Conservation (phyloP, 30 jellyfish, hydroid and myxozoan genomes). For the Nemopilema nomurai region DNA sequence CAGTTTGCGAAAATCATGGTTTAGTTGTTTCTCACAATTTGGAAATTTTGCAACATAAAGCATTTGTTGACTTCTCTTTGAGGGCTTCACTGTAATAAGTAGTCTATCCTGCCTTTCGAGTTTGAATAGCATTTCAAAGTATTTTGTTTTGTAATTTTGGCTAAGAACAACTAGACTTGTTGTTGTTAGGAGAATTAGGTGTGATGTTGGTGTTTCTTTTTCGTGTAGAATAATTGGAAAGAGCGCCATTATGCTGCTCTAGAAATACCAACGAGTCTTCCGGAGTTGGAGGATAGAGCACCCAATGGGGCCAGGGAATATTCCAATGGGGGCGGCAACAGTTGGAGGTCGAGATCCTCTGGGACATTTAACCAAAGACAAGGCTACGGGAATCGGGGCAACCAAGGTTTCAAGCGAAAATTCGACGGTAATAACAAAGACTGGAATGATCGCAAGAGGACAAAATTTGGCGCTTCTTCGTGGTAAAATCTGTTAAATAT, state of each 20-base stretch:
- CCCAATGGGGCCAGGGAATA: constrained; percentile 14
- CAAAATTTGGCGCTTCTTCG: constrained; percentile 20
- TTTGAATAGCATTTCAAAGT: too few species aligned
- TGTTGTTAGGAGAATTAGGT: too few species aligned
- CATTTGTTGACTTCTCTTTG: too few species aligned
- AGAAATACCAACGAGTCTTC: constrained; percentile 83
- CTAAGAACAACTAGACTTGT: too few species aligned
- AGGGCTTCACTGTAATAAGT: too few species aligned
- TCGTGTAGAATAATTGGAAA: constrained; percentile 78
- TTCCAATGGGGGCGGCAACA: constrained; percentile 25
- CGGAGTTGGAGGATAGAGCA: constrained; percentile 78
- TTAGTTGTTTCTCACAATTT: too few species aligned
- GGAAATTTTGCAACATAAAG: too few species aligned
- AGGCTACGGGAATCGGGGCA: constrained; percentile 17
- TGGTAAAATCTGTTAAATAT: not conserved
- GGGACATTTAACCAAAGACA: constrained; percentile 5
- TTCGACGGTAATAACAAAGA: constrained; percentile 1
- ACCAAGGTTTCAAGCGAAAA: constrained; percentile 27
- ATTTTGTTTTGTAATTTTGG: too few species aligned
- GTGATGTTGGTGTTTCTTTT: too few species aligned
- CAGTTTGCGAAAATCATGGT: too few species aligned
- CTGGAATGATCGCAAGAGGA: constrained; percentile 36
- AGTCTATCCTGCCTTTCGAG: too few species aligned
- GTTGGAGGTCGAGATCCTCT: constrained; percentile 3
- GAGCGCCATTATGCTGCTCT: constrained; percentile 84